Conservation (phyloP, 2,797 vertebrate species). For the Phrynocephalus forsythii region DNA sequence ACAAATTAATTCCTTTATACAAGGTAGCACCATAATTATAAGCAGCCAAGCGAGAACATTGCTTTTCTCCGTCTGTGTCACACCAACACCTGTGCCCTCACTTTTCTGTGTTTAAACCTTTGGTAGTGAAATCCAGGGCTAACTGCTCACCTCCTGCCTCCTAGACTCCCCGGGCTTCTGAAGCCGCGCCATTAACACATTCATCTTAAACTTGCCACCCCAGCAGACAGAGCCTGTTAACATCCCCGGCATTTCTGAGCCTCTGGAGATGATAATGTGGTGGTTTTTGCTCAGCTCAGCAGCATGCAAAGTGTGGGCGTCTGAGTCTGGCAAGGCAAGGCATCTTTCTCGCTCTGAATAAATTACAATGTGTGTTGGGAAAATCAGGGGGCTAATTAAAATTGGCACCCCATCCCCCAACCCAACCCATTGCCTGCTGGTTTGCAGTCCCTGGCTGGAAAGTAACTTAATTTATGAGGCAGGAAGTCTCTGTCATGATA, state of each 20-base stretch:
- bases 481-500: not conserved
- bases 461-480: slow-evolving; percentile 35
- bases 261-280: rapidly evolving
- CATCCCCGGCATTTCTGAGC: not conserved
- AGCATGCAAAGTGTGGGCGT: not conserved
- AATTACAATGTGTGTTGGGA: slow-evolving; percentile 26
- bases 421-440: not conserved
- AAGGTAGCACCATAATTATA: not conserved
- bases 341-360: slow-evolving; percentile 30
- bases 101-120: not conserved
- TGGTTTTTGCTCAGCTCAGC: slow-evolving; percentile 14
- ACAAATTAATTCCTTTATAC: too few relatives aligned
- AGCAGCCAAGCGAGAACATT: not conserved
- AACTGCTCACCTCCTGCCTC: not conserved
- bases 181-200: not conserved
- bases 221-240: not conserved
- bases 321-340: not conserved
- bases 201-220: slow-evolving; percentile 8
- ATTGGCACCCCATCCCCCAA: slow-evolving; percentile 21
- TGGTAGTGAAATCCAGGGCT: slow-evolving; percentile 3
- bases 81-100: not conserved
- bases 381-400: slow-evolving; percentile 34
- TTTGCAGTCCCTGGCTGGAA: slow-evolving; percentile 29
- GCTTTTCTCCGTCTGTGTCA: not conserved
- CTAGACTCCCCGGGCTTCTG: not conserved